A percentile compares a stretch with the other conserved stretches of the same genome.
Conservation (phyloP, 1,140 invertebrate genomes). For the Notospermus geniculatus region DNA sequence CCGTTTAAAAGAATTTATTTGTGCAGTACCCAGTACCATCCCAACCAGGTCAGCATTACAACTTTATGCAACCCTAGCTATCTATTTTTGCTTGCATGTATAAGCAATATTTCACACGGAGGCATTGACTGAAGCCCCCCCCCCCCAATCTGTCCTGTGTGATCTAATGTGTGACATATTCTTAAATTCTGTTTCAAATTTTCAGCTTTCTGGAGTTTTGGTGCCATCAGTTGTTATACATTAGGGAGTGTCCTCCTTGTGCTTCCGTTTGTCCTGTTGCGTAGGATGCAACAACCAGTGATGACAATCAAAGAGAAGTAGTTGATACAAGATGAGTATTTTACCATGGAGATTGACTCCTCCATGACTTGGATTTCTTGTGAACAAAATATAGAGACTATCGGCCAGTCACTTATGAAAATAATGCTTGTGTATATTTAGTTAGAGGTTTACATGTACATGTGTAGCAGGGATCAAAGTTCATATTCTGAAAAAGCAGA, state of each 20-base stretch:
- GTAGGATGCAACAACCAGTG: conserved; percentile 1
- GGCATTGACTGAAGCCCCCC: conserved; percentile 3
- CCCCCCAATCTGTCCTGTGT: background rate
- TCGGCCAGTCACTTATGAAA: too few relatives aligned
- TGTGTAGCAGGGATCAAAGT: too few relatives aligned
- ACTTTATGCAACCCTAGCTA: conserved; percentile 58
- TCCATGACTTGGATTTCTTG: too few relatives aligned
- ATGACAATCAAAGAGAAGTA: background rate
- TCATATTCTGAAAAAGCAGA: too few relatives aligned
- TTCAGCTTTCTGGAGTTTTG: conserved; percentile 79
- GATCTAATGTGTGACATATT: conserved; percentile 11
- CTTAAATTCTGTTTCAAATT: conserved; percentile 38
- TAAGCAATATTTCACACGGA: too few relatives aligned
- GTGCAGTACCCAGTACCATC: background rate
- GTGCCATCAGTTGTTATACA: conserved; percentile 72
- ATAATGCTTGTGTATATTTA: too few relatives aligned
- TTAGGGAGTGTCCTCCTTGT: conserved; percentile 59
- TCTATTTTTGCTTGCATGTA: conserved; percentile 16
- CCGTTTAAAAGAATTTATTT: background rate
- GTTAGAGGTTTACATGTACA: too few relatives aligned
- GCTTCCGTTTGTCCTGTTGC: conserved; percentile 22
- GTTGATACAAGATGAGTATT: too few relatives aligned
- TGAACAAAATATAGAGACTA: too few relatives aligned
- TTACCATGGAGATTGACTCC: too few relatives aligned
- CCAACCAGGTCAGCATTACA: conserved; percentile 8